phyloP scores from a whole-genome alignment of 2,797 vertebrate genomes.

The Helarctos malayanus region DNA sequence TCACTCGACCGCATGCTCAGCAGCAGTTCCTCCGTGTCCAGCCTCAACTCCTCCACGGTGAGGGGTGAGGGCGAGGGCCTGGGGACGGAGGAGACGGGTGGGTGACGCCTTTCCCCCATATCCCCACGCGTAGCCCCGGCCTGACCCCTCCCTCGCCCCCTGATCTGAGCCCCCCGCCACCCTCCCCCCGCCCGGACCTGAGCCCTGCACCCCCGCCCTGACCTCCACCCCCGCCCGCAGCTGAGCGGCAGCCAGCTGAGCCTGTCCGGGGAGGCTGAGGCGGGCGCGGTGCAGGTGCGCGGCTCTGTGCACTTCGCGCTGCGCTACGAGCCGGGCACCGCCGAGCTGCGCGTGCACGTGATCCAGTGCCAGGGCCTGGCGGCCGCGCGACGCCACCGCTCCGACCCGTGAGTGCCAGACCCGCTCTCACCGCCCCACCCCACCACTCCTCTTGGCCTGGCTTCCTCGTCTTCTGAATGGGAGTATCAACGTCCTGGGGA shows the following conservation, averaged over 20 bases:
- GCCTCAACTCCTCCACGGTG: constrained; percentile 92
- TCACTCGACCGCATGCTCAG: constrained; percentile 85
- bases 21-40: constrained; percentile 92
- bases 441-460: not conserved
- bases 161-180: not conserved
- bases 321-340: constrained; percentile 90
- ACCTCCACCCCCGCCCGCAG: constrained; percentile 84
- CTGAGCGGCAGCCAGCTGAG: constrained; percentile 96
- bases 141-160: not conserved
- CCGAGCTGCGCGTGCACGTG: constrained; percentile 94
- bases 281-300: constrained; percentile 92
- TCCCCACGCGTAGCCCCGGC: not conserved
- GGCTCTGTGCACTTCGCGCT: constrained; percentile 95
- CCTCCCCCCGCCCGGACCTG: not conserved
- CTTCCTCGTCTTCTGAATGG: constrained; percentile 19
- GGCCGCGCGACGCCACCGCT: constrained; percentile 92
- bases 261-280: constrained; percentile 94
- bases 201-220: not conserved
- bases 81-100: not conserved
- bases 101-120: not conserved
- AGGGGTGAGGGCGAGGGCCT: not conserved
- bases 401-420: constrained; percentile 94
- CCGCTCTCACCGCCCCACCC: no score
- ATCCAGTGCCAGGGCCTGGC: constrained; percentile 95
- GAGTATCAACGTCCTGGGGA: not conserved